Base-by-base conservation (phyloP, 2,797 vertebrate species). In the Philypnodon macrostomus region DNA sequence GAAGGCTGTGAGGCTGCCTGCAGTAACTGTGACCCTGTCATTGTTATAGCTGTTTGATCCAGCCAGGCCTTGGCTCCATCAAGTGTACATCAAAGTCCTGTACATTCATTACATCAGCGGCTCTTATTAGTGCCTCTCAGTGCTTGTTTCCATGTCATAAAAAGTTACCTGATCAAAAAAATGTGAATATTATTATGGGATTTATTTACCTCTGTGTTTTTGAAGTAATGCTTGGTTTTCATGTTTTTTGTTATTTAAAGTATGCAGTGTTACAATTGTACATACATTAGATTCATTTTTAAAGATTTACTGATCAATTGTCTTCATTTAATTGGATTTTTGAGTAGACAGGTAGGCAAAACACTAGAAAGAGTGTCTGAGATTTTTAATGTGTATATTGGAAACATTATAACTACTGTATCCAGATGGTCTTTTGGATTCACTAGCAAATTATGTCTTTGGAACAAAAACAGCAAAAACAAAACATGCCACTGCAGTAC, bases 31-130 rank as follows among this genome's bases (percentile, higher is more conserved):
- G 29, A 18, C 65, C 58, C 11, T n/a, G n/a, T n/a, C n/a, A n/a
- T n/a, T n/a, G n/a, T n/a, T n/a, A n/a, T n/a, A n/a, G n/a, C n/a
- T 60, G 56, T 71, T 65, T 73, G 63, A 77, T 76, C 45, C 63
- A 52, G 39, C 58, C 52, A 33, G 63, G 57, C 33, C 48, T 53
- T 36, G 24, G 54, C 49, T 67, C 49, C 50, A 63, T 70, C 52
- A 44, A 48, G 45, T 47, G 53, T 59, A 49, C 39, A 73, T 73
- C 71, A 73, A 71, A 80, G 70, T 53, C 34, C 26, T 49, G 35
- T 50, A 51, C 24, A 77, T 67, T 64, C 62, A 79, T 70, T 66
- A 68, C 17, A 44, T 49, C 46, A 68, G 40, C 46, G 66, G 40
- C 40, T 67, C 52, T 56, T 61, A 58, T 48, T 60, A 42, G 54